A percentile compares a stretch with the other conserved stretches of the same genome.
Evolutionary conservation across 92 coral and sea anemone species (phyloP).

Genomic region (Phymanthus crucifer): DNA sequence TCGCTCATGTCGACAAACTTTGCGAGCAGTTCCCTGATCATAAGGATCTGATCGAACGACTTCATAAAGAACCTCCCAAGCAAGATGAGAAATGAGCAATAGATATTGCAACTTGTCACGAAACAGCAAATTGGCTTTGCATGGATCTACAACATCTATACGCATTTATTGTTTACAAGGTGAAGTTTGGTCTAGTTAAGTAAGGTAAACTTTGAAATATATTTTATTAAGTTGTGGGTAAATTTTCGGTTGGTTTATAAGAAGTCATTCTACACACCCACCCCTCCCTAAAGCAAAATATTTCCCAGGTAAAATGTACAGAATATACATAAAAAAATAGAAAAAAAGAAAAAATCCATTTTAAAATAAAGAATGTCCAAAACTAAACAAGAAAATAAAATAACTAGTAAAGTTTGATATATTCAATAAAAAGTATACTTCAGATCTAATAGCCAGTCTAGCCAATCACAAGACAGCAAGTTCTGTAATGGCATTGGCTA

Average conservation of each 20-base stretch:
- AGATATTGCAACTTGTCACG: not conserved
- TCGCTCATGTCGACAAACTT: conserved; percentile 51
- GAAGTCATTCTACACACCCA: not conserved
- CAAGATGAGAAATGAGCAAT: not conserved
- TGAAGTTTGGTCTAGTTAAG: not conserved
- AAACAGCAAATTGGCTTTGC: not conserved
- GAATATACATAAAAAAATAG: no score
- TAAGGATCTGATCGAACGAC: conserved; percentile 55
- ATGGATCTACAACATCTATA: not conserved
- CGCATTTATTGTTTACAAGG: not conserved
- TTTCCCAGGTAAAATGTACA: no score
- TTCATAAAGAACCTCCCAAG: conserved; percentile 10
- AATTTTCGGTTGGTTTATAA: not conserved
- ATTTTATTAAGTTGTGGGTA: not conserved
- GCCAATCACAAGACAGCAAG: no score
- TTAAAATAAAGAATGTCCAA: no score
- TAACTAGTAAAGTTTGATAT: no score
- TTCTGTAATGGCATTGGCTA: no score
- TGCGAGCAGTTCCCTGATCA: conserved; percentile 73
- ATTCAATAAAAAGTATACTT: no score
- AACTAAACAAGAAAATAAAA: no score
- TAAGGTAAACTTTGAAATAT: not conserved
- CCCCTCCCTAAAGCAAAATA: not conserved
- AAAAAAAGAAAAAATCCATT: no score
- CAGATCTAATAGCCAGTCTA: no score